Evolutionary conservation across 2,797 vertebrate genomes (phyloP).

Genomic region (Platalea minor): DNA sequence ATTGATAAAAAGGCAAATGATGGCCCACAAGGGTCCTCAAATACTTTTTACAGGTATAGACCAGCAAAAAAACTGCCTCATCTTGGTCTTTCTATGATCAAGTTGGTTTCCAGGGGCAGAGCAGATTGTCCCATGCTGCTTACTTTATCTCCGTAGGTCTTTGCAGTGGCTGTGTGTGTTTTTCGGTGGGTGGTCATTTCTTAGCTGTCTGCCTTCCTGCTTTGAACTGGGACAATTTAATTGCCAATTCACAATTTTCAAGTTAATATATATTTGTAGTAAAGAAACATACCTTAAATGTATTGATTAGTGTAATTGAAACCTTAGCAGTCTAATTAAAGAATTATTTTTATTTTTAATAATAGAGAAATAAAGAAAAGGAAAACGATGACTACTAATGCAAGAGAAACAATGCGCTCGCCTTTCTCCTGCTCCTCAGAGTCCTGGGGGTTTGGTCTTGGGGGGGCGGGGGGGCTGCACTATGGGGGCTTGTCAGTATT

Average conservation of each 20-base stretch:
- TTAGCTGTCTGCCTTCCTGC: neutral
- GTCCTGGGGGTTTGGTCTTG: neutral
- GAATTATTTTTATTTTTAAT: neutral
- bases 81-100: neutral
- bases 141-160: neutral
- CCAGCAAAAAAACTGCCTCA: neutral
- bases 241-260: no score
- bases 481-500: neutral
- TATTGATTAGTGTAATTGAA: neutral
- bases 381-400: neutral
- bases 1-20: neutral
- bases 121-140: neutral
- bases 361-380: neutral
- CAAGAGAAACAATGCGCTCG: accelerated
- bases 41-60: neutral
- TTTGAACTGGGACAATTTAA: neutral
- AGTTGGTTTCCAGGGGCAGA: neutral
- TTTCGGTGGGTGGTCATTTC: neutral
- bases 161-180: neutral
- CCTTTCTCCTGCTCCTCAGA: neutral
- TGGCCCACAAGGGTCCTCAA: neutral
- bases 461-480: no score
- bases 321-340: neutral
- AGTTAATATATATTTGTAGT: neutral
- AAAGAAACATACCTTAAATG: neutral